These are phyloP conservation scores for Colinus virginianus DNA, from an alignment of 2,113 vertebrate species.

Conservation along the genomic window DNA sequence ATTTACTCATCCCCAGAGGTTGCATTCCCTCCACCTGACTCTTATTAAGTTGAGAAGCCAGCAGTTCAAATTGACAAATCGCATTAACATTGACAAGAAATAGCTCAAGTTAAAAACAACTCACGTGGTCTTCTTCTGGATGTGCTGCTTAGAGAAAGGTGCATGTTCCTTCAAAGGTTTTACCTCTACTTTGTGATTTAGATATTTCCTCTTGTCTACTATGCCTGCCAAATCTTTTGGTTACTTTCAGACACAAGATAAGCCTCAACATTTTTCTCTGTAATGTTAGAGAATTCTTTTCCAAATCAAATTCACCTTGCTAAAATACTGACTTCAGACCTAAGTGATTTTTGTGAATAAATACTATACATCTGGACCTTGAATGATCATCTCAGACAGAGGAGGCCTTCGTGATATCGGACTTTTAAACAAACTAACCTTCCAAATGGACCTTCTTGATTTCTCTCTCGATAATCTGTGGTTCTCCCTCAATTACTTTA, in stretches of 20 bases:
- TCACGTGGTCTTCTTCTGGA: constrained; percentile 61
- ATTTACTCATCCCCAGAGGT: background rate
- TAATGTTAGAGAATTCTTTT: background rate
- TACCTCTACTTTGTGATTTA: background rate
- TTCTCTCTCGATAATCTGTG: constrained; percentile 70
- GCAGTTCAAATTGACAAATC: background rate
- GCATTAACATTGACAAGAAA: background rate
- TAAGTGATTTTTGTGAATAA: background rate
- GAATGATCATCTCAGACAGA: constrained; percentile 21
- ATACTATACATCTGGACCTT: background rate
- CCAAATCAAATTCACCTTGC: background rate
- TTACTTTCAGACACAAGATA: background rate
- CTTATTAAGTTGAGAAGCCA: background rate
- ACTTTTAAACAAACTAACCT: constrained; percentile 70
- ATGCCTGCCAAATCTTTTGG: background rate
- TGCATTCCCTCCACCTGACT: background rate
- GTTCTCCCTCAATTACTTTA: constrained; percentile 74
- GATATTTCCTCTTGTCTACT: background rate
- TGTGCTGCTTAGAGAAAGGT: constrained; percentile 44
- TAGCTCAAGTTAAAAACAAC: constrained; percentile 43
- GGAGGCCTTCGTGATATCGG: background rate
- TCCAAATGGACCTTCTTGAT: constrained; percentile 70
- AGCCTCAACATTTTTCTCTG: background rate
- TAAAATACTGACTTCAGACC: background rate
- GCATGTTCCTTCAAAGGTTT: background rate